A percentile compares a stretch with the other conserved stretches of the same genome.
These are phyloP conservation scores for Empidonax traillii DNA, from an alignment of 2,113 vertebrate species.

Conservation along the genomic window DNA sequence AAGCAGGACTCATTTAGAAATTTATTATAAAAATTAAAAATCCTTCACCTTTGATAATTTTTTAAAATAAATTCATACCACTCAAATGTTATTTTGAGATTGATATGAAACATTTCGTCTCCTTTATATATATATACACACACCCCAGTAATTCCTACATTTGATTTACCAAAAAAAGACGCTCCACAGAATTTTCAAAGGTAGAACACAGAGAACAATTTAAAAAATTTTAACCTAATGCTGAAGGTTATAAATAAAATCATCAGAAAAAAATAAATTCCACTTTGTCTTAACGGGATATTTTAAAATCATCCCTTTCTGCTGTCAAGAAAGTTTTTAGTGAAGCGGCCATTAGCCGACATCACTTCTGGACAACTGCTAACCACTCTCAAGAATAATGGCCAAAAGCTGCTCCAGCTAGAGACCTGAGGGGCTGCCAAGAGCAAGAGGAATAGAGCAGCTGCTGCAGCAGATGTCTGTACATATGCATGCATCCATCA, in stretches of 20 bases:
- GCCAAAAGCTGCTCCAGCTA: neutral
- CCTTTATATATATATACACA: rapidly evolving
- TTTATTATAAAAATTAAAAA: neutral
- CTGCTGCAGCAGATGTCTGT: neutral
- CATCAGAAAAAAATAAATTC: neutral
- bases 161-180: neutral
- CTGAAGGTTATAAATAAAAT: neutral
- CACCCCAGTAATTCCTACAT: neutral
- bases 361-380: neutral
- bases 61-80: neutral
- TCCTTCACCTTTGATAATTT: neutral
- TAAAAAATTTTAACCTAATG: neutral
- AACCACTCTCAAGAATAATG: neutral
- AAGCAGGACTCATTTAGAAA: neutral
- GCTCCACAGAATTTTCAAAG: neutral
- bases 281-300: neutral
- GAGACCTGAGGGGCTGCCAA: neutral
- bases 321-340: neutral
- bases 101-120: neutral
- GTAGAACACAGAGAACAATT: neutral
- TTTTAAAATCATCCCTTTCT: neutral
- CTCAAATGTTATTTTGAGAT: neutral
- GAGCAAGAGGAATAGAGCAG: neutral
- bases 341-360: neutral
- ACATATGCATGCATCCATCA: too few species aligned